These are phyloP conservation scores for Agrotis exclamationis DNA, from an alignment of 2,888 invertebrate genomes.

Conservation along the genomic window DNA sequence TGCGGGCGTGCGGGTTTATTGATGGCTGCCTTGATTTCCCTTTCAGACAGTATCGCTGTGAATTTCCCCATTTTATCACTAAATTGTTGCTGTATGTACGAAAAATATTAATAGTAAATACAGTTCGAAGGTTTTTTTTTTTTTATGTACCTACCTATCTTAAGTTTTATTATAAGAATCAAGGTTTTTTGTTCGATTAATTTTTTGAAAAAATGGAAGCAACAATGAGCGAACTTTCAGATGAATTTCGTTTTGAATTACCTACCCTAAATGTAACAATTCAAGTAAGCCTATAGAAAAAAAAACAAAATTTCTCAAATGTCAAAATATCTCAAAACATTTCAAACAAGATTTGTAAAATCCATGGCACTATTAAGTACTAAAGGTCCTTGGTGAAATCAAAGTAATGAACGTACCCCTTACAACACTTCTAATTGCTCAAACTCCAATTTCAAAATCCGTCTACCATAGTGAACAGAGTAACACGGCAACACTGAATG, in stretches of 20 bases:
- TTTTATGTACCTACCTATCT: background rate
- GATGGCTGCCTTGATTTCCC: constrained; percentile 37
- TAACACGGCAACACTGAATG: constrained; percentile 47
- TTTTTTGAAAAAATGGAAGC: background rate
- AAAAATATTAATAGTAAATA: too few species aligned
- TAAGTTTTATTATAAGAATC: background rate
- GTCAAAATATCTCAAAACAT: background rate
- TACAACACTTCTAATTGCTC: constrained; percentile 45
- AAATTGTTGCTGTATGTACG: background rate
- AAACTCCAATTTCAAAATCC: constrained; percentile 46
- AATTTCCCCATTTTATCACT: background rate
- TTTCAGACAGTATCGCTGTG: background rate
- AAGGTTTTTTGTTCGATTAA: background rate
- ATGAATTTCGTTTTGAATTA: background rate
- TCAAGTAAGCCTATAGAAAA: background rate
- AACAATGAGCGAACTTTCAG: background rate
- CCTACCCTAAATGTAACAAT: background rate
- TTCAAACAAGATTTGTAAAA: constrained; percentile 13
- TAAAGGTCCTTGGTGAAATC: background rate
- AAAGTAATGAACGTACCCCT: constrained; percentile 12
- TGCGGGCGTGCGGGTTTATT: constrained; percentile 43
- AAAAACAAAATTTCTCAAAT: constrained; percentile 8
- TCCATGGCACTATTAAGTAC: too few species aligned
- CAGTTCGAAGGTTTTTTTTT: background rate
- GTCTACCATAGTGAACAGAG: constrained; percentile 32